These are phyloP conservation scores for Sarcoramphus papa DNA, from an alignment of 2,797 vertebrate species.

Conservation along the genomic window DNA sequence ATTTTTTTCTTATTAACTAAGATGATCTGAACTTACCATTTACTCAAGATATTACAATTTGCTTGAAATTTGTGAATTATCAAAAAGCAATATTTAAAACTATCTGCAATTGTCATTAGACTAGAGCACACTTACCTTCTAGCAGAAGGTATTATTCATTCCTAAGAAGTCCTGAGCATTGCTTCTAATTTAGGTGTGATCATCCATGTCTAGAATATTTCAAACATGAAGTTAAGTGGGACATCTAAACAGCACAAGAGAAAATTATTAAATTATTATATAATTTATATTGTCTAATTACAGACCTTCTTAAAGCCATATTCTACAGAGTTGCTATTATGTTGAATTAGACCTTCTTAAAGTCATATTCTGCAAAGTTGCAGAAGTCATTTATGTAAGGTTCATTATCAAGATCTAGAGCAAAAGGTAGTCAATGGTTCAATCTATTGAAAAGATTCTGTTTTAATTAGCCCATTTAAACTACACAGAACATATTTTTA, in stretches of 20 bases:
- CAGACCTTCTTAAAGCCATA: background rate
- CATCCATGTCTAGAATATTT: background rate
- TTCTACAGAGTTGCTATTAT: background rate
- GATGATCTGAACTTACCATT: background rate
- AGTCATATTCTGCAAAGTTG: background rate
- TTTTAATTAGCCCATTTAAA: background rate
- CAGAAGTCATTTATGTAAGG: accelerated
- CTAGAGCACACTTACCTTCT: background rate
- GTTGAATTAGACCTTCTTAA: background rate
- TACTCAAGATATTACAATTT: background rate
- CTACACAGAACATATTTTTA: background rate
- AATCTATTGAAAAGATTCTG: background rate
- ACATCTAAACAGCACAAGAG: background rate
- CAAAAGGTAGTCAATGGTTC: background rate
- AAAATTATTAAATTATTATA: background rate
- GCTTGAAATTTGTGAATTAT: background rate
- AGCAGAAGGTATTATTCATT: background rate
- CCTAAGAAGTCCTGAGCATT: background rate
- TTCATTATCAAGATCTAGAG: background rate
- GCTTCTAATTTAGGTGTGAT: background rate
- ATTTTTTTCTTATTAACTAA: background rate
- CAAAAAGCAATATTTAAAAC: background rate
- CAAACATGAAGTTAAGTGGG: background rate
- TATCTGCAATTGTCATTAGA: background rate
- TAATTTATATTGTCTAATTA: background rate